Conservation (phyloP, 92 coral and sea anemone genomes). For the Siderastrea radians region DNA sequence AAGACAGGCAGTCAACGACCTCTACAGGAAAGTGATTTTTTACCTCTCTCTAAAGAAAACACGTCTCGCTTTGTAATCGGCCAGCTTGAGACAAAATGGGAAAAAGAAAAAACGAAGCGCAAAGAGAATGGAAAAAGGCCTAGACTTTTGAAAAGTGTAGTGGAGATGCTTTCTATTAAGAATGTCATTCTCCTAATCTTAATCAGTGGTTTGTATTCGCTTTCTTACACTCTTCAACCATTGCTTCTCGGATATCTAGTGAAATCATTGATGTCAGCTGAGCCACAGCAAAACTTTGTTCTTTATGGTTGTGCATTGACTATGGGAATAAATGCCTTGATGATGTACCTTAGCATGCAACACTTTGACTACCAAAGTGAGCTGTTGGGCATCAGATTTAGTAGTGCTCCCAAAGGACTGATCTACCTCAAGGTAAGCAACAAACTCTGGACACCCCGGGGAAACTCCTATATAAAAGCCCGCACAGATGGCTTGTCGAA, state of each 20-base stretch:
- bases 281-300: background rate
- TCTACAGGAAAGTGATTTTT: background rate
- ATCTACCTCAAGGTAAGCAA: background rate
- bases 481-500: too few species aligned
- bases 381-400: background rate
- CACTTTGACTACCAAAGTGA: background rate
- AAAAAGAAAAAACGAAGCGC: background rate
- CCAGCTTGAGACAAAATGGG: background rate
- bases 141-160: background rate
- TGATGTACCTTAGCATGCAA: background rate
- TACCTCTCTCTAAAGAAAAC: background rate
- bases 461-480: too few species aligned
- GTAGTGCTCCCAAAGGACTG: background rate
- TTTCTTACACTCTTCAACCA: background rate
- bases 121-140: background rate
- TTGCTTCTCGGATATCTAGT: background rate
- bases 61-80: background rate
- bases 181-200: background rate
- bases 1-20: background rate
- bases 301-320: background rate
- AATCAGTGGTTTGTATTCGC: background rate
- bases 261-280: background rate
- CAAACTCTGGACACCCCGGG: too few species aligned
- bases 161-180: background rate
- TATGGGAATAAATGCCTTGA: background rate